These are phyloP conservation scores for Dynastes hyllus DNA, from an alignment of 2,888 invertebrate genomes.

Conservation along the genomic window DNA sequence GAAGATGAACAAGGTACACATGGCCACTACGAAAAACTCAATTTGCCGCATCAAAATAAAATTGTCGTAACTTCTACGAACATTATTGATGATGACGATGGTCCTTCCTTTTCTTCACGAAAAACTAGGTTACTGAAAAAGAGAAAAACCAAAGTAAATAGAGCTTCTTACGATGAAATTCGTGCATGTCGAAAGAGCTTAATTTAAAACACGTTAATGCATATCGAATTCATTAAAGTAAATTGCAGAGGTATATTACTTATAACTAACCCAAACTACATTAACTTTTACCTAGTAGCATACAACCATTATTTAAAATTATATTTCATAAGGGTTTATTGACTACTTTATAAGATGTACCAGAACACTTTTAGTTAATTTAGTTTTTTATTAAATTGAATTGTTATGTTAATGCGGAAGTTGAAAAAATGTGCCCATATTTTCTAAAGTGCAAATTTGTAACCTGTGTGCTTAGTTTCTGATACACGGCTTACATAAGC, in stretches of 20 bases:
- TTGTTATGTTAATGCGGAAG: not conserved
- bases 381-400: not conserved
- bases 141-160: slow-evolving; percentile 10
- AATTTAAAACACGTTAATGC: slow-evolving; percentile 7
- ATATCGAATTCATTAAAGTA: not conserved
- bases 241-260: not conserved
- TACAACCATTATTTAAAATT: not conserved
- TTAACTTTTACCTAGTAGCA: not conserved
- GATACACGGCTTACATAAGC: no score
- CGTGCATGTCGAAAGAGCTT: not conserved
- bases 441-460: no score
- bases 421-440: no score
- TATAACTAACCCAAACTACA: not conserved
- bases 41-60: slow-evolving; percentile 25
- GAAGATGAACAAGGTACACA: slow-evolving; percentile 18
- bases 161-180: not conserved
- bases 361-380: not conserved
- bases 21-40: slow-evolving; percentile 6
- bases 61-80: slow-evolving; percentile 2
- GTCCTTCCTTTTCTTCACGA: not conserved
- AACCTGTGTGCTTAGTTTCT: no score
- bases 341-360: not conserved
- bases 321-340: not conserved
- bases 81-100: not conserved
- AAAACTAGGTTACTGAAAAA: slow-evolving; percentile 19